phyloP scores from a whole-genome alignment of 2,113 vertebrate genomes.

The Otis tarda region DNA sequence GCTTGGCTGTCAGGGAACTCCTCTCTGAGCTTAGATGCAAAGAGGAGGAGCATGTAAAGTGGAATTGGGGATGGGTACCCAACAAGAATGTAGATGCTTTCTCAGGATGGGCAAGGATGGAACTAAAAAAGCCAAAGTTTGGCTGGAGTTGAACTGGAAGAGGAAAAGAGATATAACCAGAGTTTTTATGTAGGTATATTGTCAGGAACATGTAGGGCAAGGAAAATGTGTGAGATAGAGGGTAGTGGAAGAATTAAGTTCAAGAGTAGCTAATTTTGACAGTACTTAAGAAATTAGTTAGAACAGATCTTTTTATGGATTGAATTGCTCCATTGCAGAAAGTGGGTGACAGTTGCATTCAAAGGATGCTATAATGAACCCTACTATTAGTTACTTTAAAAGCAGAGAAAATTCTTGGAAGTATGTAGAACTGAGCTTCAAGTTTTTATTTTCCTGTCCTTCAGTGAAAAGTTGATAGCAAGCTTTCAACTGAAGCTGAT shows the following conservation, averaged over 20 bases:
- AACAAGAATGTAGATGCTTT: neutral
- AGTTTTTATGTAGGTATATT: neutral
- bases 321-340: neutral
- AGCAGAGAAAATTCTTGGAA: neutral
- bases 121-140: neutral
- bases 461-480: neutral
- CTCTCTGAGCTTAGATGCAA: neutral
- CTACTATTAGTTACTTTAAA: neutral
- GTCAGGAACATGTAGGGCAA: neutral
- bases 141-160: neutral
- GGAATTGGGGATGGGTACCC: neutral
- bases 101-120: neutral
- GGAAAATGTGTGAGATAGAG: neutral
- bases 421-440: neutral
- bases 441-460: neutral
- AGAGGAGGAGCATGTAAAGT: neutral
- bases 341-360: neutral
- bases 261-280: neutral
- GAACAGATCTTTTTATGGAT: neutral
- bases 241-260: neutral
- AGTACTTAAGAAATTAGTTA: neutral
- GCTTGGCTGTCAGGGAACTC: neutral
- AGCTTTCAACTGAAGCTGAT: neutral
- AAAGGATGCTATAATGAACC: neutral
- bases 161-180: rapidly evolving